These are phyloP conservation scores for Automeris io DNA, from an alignment of 2,888 invertebrate species.

Conservation along the genomic window DNA sequence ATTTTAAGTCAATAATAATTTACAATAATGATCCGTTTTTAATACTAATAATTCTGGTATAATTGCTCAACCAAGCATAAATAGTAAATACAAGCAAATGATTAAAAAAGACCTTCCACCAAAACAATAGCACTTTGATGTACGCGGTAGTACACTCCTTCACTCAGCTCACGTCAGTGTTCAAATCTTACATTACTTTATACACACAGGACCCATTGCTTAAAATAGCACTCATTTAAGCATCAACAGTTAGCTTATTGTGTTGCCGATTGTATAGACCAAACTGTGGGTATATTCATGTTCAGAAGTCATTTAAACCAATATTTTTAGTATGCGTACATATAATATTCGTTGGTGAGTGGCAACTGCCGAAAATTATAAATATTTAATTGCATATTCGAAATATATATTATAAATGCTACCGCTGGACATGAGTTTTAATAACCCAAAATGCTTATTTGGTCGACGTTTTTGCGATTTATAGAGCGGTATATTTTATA, in stretches of 20 bases:
- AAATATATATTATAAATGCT: too few species aligned
- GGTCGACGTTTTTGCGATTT: too few species aligned
- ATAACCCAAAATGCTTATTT: too few species aligned
- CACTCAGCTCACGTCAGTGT: slow-evolving; percentile 7
- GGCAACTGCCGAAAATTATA: too few species aligned
- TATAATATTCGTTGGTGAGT: background rate
- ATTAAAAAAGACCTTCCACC: slow-evolving; percentile 43
- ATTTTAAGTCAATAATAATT: too few species aligned
- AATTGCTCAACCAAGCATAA: too few species aligned
- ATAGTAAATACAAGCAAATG: slow-evolving; percentile 28
- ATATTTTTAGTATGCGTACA: background rate
- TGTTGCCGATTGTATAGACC: slow-evolving; percentile 28
- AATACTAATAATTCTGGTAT: slow-evolving; percentile 10
- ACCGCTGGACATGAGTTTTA: too few species aligned
- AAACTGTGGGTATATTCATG: slow-evolving; percentile 19
- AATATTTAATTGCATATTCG: too few species aligned
- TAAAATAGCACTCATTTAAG: slow-evolving; percentile 5
- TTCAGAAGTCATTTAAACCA: background rate
- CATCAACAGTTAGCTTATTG: slow-evolving; percentile 16
- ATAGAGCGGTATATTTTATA: too few species aligned
- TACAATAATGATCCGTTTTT: too few species aligned
- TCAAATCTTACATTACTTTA: slow-evolving; percentile 6
- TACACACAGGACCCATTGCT: slow-evolving; percentile 3
- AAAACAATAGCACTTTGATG: slow-evolving; percentile 43
- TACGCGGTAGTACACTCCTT: slow-evolving; percentile 16